Evolutionary conservation across 2,888 invertebrate species (phyloP), one percentile per base, ranked within the genome.

Genomic region (Leptinotarsa rubiginosa): DNA sequence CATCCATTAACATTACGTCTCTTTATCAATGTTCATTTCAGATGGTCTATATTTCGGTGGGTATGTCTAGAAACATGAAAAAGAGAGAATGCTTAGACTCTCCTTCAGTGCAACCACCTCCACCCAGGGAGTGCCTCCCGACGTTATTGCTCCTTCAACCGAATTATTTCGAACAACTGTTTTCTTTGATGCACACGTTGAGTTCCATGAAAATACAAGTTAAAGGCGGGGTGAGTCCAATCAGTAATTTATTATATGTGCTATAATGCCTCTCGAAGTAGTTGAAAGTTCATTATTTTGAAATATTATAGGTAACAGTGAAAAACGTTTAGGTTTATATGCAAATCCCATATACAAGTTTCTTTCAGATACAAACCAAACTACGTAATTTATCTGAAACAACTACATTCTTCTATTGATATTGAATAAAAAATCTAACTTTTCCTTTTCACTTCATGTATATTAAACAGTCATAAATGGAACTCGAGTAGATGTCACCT

Each of bases 1-100:
- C 41, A n/a, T 31, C 31, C 15, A 16, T 16, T 47, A n/a, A n/a
- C 20, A 52, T 25, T 16, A 62, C 31, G 65, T 64, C 50, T 66
- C 64, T 52, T 50, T 71, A 67, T 47, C 49, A 47, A 75, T 83
- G 80, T 7, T 87, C 95, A 65, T 78, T 75, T 25, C 72, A 79
- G 93, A 89, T 97, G 87, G 95, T 97, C 65, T 97, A 96, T 87
- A 96, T 97, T 71, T 97, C 97, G 0, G 91, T 97, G 85, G 96
- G 97, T 49, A 94, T 94, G 74, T 91, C 88, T 80, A 91, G 90
- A 25, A 89, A 86, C 77, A 85, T 88, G 80, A 89, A 89, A 54
- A 90, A 89, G 78, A 88, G 92, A 67, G 95, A 95, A 81, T 92
- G 92, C 85, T 89, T 92, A 70, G 96, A 96, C 85, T 95, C 95